Evolutionary conservation across 1,140 invertebrate genomes (phyloP), one percentile per base, ranked within the genome.

Genomic region (Homalodisca vitripennis): DNA sequence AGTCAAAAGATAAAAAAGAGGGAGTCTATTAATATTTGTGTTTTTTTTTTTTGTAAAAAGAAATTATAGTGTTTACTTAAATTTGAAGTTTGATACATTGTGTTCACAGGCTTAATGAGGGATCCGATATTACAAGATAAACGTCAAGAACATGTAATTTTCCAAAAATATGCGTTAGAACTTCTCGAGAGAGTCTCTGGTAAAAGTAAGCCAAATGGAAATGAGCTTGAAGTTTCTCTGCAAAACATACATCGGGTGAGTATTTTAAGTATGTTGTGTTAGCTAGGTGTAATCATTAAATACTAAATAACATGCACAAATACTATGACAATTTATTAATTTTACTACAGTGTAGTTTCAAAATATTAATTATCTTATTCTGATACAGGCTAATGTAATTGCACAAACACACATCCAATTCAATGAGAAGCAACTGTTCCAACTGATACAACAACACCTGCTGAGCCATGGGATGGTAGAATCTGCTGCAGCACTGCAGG

Each of bases 111-210:
- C 53, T 80, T 99, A 26, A 98, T 98, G 92, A 90, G 94, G 71
- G 95, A 98, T 82, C 97, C 98, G 27, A 95, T 93, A 70, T 82
- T 98, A 0, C 95, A 98, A 83, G 98, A 99, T 80, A 98, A 97
- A 80, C 84, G 94, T 0, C 89, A 92, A 70, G 95, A 98, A 75
- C 97, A 99, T 80, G 92, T 97, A 0, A 90, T 90, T 77, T 99
- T 99, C 81, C 97, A 98, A 80, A 96, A 96, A 78, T 95, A 96
- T 80, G 95, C 95, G 2, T 81, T 96, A 20, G 92, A 97, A 75
- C 81, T 99, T 17, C 85, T 99, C 67, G 94, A 97, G 79, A 82
- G 89, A 1, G 92, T 99, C 1, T 95, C 94, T 24, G 95, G 97
- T 1, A 95, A 95, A 82, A 88, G 89, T 1, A 95, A 95, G 77